Evolutionary conservation across 2,113 vertebrate genomes (phyloP).

Genomic region (Corynorhinus townsendii): DNA sequence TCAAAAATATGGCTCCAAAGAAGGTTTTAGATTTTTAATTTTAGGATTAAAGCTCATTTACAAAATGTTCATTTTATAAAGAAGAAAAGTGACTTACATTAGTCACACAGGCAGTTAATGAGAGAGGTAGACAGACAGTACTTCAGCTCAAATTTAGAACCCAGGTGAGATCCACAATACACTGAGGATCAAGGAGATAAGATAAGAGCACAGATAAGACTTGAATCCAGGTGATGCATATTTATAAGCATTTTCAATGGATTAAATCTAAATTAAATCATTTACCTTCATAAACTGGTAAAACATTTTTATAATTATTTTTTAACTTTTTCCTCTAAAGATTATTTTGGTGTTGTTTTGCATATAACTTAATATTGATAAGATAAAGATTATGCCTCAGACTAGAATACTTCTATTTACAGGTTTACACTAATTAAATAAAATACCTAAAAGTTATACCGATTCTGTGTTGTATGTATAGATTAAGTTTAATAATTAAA

Average conservation of each 20-base stretch:
- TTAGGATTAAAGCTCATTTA: neutral
- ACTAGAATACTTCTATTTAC: neutral
- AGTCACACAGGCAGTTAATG: neutral
- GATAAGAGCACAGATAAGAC: neutral
- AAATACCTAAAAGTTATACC: neutral
- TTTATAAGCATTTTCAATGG: neutral
- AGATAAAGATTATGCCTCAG: neutral
- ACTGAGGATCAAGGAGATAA: neutral
- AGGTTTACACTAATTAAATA: neutral
- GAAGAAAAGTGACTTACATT: neutral
- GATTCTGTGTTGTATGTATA: neutral
- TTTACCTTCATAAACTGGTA: neutral
- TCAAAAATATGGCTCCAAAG: neutral
- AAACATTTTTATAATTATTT: neutral
- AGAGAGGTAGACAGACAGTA: neutral
- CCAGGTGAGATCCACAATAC: fast-evolving
- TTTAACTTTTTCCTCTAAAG: neutral
- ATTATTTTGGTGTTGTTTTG: neutral
- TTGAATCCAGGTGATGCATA: neutral
- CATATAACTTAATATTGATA: neutral
- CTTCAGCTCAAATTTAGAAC: neutral
- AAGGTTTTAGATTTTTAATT: neutral
- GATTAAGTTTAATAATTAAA: neutral
- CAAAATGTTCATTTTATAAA: neutral
- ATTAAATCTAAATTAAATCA: neutral